These are phyloP conservation scores for Ochotona princeps DNA, from an alignment of 2,113 vertebrate species.

Conservation along the genomic window DNA sequence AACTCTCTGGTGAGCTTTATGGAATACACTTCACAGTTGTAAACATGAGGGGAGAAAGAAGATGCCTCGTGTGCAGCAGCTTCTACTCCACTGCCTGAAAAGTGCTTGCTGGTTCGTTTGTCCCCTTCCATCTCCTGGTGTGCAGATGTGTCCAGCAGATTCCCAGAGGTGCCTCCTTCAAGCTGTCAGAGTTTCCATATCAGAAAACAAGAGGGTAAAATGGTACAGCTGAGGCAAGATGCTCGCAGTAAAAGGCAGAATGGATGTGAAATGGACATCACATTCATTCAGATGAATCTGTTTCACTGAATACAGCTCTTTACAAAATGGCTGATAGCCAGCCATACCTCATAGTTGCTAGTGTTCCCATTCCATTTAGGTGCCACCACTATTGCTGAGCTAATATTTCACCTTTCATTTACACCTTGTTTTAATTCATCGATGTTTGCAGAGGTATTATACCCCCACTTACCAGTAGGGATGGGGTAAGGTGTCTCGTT, in stretches of 20 bases:
- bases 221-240: background rate
- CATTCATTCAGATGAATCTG: background rate
- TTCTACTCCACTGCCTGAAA: background rate
- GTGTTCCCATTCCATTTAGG: background rate
- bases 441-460: background rate
- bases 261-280: background rate
- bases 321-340: background rate
- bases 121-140: background rate
- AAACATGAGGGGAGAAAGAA: background rate
- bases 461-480: background rate
- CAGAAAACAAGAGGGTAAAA: background rate
- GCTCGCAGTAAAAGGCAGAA: background rate
- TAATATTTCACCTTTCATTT: background rate
- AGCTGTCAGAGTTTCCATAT: constrained; percentile 2
- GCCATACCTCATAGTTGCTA: background rate
- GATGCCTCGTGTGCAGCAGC: background rate
- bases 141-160: background rate
- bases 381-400: background rate
- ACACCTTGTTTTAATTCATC: background rate
- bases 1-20: background rate
- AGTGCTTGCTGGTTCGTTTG: background rate
- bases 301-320: background rate
- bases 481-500: no score
- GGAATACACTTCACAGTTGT: background rate
- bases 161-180: background rate